Evolutionary conservation across 2,797 vertebrate genomes (phyloP).

Genomic region (Limosa lapponica): DNA sequence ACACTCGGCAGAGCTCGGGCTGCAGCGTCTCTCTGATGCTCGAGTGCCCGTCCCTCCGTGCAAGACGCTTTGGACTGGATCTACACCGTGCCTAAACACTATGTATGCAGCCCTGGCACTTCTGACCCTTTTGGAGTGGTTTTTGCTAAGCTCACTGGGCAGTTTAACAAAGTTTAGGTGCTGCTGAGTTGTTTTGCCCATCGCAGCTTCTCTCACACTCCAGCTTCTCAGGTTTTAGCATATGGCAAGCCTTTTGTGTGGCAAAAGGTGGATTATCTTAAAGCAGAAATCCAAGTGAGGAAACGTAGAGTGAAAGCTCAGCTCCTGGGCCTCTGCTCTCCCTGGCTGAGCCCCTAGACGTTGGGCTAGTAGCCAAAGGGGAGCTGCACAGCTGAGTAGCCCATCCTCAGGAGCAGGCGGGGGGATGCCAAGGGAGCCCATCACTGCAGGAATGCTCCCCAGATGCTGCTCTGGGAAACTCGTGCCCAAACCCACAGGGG

Average conservation of each 20-base stretch:
- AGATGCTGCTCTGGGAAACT: neutral
- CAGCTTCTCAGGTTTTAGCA: neutral
- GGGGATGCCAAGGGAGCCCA: neutral
- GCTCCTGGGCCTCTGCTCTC: neutral
- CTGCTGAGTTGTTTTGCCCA: neutral
- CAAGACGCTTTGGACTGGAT: neutral
- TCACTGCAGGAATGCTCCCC: neutral
- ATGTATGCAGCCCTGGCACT: neutral
- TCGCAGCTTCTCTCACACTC: neutral
- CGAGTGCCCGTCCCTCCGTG: rapidly evolving
- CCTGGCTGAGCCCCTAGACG: too few relatives aligned
- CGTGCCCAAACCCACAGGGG: rapidly evolving
- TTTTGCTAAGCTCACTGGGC: neutral
- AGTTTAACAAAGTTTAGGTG: neutral
- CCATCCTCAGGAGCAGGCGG: neutral
- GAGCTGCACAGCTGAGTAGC: neutral
- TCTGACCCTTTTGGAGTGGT: neutral
- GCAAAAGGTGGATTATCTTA: neutral
- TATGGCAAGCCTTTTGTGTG: neutral
- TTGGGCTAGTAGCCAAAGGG: neutral
- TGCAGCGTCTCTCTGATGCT: neutral
- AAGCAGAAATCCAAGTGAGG: neutral
- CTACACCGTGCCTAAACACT: neutral
- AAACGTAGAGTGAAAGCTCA: neutral
- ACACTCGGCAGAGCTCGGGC: rapidly evolving